phyloP scores from a whole-genome alignment of 2,888 invertebrate genomes.

The Apotomis capreana region DNA sequence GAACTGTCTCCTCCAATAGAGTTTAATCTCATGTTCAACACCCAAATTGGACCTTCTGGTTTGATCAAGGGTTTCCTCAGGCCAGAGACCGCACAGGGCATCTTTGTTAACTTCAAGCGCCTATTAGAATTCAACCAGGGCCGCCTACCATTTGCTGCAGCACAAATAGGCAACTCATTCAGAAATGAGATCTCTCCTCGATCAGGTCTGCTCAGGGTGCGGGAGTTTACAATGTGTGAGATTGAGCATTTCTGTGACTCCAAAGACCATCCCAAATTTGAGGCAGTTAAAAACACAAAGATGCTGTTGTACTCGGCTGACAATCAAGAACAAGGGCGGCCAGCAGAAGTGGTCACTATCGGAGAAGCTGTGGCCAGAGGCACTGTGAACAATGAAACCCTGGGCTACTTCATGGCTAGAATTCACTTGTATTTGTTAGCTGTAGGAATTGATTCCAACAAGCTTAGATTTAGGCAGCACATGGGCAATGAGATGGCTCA shows the following conservation, averaged over 20 bases:
- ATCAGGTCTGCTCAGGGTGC: constrained; percentile 96
- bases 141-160: constrained; percentile 97
- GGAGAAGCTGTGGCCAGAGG: constrained; percentile 94
- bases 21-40: constrained; percentile 99
- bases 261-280: constrained; percentile 96
- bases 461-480: constrained; percentile 98
- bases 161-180: constrained; percentile 99
- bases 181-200: constrained; percentile 99
- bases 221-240: constrained; percentile 99
- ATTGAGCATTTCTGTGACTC: constrained; percentile 99
- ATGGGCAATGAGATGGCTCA: constrained; percentile 99
- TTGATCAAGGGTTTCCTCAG: constrained; percentile 96
- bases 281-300: constrained; percentile 87
- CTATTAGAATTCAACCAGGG: constrained; percentile 99
- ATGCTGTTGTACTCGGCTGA: constrained; percentile 96
- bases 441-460: constrained; percentile 93
- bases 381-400: constrained; percentile 97
- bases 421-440: constrained; percentile 94
- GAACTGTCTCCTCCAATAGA: constrained; percentile 97
- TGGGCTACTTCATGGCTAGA: constrained; percentile 98
- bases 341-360: constrained; percentile 89
- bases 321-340: constrained; percentile 98
- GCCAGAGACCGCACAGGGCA: constrained; percentile 99
- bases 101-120: constrained; percentile 99
- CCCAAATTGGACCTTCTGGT: constrained; percentile 98